Conservation (phyloP, 2,888 invertebrate species). For the Clostera curtula region DNA sequence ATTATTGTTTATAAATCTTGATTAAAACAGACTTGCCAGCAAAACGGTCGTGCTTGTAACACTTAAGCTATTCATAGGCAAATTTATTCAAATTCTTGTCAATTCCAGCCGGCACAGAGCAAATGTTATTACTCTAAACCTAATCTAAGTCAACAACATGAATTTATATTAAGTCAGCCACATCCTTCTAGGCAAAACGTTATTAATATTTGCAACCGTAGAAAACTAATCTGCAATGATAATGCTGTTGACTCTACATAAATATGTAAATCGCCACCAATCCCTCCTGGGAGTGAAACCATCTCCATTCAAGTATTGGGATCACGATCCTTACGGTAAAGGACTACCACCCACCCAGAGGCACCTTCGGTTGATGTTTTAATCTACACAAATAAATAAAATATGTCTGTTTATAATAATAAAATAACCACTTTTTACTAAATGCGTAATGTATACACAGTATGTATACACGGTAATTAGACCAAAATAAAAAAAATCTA, state of each 20-base stretch:
- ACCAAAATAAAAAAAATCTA: no score
- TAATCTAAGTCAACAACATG: neutral
- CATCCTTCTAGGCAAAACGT: slow-evolving; percentile 9
- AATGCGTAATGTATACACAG: no score
- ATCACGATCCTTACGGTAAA: slow-evolving; percentile 34
- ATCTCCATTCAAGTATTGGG: slow-evolving; percentile 34
- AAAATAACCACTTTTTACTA: no score
- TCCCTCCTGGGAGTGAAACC: slow-evolving; percentile 29
- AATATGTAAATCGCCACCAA: slow-evolving; percentile 40
- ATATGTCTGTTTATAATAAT: no score
- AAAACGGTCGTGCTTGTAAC: no score
- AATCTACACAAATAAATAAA: no score
- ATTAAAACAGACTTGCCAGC: no score
- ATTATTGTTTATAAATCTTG: no score
- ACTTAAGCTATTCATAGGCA: neutral
- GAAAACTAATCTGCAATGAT: slow-evolving; percentile 29
- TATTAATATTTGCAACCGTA: slow-evolving; percentile 16
- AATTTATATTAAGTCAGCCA: neutral
- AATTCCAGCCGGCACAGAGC: neutral
- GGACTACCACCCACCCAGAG: no score
- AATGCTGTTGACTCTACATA: slow-evolving; percentile 32
- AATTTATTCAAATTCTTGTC: neutral
- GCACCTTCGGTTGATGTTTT: no score
- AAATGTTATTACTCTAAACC: neutral
- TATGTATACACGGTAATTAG: no score